Conservation (phyloP, 2,797 vertebrate species). For the Thaleichthys pacificus region DNA sequence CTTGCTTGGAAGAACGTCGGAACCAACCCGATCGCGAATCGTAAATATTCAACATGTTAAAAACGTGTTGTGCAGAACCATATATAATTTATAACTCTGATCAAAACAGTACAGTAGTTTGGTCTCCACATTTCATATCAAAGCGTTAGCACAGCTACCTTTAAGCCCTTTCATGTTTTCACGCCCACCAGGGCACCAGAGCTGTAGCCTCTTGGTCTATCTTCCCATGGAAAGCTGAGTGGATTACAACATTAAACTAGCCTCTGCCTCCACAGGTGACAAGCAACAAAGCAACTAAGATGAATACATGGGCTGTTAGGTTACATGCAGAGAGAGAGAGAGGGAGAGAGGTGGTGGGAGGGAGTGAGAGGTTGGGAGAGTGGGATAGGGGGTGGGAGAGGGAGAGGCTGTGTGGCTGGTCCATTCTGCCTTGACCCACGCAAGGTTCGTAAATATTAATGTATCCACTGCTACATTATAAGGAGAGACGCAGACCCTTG, state of each 20-base stretch:
- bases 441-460: slow-evolving; percentile 69
- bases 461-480: slow-evolving; percentile 25
- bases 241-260: slow-evolving; percentile 36
- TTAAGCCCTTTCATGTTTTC: not conserved
- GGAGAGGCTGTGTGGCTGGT: slow-evolving; percentile 32
- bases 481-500: slow-evolving; percentile 11
- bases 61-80: too few relatives aligned
- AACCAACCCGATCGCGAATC: too few relatives aligned
- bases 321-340: too few relatives aligned
- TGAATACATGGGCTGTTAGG: slow-evolving; percentile 31
- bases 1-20: too few relatives aligned
- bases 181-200: not conserved
- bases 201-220: not conserved
- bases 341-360: too few relatives aligned
- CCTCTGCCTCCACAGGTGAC: slow-evolving; percentile 30
- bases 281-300: slow-evolving; percentile 29
- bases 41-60: too few relatives aligned
- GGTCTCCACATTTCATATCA: too few relatives aligned
- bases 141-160: too few relatives aligned
- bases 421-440: slow-evolving; percentile 56
- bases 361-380: not conserved
- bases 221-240: slow-evolving; percentile 28
- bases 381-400: slow-evolving; percentile 10
- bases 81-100: too few relatives aligned
- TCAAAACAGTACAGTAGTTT: too few relatives aligned